Evolutionary conservation across 2,113 vertebrate genomes (phyloP).

Genomic region (Cololabis saira): DNA sequence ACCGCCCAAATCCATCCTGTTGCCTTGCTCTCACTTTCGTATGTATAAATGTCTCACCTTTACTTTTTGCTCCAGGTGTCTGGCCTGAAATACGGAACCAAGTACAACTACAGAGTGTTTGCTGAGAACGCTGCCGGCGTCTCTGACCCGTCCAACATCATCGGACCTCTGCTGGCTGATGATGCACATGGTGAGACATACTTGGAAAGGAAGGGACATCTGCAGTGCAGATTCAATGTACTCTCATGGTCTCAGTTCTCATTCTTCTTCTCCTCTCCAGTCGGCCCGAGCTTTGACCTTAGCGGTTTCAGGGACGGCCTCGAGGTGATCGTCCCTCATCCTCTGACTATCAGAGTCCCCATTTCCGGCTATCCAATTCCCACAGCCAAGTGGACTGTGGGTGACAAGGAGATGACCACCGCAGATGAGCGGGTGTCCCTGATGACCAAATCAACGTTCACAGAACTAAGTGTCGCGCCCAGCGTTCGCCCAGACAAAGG

Average conservation of each 20-base stretch:
- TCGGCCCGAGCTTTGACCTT: constrained; percentile 90
- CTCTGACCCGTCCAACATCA: constrained; percentile 91
- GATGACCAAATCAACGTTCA: constrained; percentile 87
- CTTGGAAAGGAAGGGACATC: too few species aligned
- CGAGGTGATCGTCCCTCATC: constrained; percentile 94
- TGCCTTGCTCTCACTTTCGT: too few species aligned
- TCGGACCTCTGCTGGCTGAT: constrained; percentile 94
- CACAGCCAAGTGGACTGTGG: constrained; percentile 88
- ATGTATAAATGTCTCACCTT: neutral
- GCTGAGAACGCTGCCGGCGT: constrained; percentile 96
- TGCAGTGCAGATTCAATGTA: neutral
- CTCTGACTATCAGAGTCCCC: constrained; percentile 92
- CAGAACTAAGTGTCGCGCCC: constrained; percentile 88
- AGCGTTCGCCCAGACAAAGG: constrained; percentile 96
- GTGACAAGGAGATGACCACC: constrained; percentile 85
- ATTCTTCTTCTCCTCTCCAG: constrained; percentile 68
- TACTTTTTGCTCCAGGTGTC: constrained; percentile 83
- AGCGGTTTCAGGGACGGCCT: constrained; percentile 94
- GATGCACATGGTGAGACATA: constrained; percentile 86
- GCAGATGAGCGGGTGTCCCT: constrained; percentile 85
- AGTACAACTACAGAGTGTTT: constrained; percentile 93
- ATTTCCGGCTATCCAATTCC: constrained; percentile 93
- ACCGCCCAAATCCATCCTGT: neutral
- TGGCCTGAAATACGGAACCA: constrained; percentile 88
- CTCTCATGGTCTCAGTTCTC: neutral